Base-by-base conservation (phyloP, 2,888 invertebrate species). In the Meandrusa payeni region DNA sequence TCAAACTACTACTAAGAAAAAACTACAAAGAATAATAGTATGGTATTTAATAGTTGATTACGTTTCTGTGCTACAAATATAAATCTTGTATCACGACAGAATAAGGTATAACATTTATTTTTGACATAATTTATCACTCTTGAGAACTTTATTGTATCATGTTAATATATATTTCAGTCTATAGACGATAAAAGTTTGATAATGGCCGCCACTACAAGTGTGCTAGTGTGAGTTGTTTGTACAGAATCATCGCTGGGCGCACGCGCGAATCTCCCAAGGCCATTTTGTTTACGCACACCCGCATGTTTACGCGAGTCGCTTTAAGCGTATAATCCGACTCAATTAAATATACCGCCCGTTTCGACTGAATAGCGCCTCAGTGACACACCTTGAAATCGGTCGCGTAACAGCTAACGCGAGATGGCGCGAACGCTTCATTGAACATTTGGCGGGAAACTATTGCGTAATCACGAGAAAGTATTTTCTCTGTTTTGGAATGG, bases 361-460 rank as follows among this genome's bases (percentile, higher is more conserved):
- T 55, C 54, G 45, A 58, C 59, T 59, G 51, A 52, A 40, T 53
- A 48, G 40, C 50, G 54, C 50, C 59, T 57, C 5, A 10, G 3
- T 48, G 48, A 51, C 72, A 60, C 54, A n/a, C 7, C 22, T 59
- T 55, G 50, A 54, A 80, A 69, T 68, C 59, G 48, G 71, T 60
- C 65, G 70, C 51, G 58, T 72, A 62, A 64, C 64, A 64, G 41
- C 47, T 43, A 46, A 56, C 44, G 61, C 53, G 65, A 76, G 77
- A 80, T 78, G 79, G 81, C 85, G 83, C 73, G 82, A 82, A 67
- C 72, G 70, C 72, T 80, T 55, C 85, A 83, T 83, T 81, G 81
- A 82, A 64, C 48, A 64, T 76, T 77, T 79, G 83, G 83, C 82
- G 82, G 80, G 81, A 81, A 76, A 55, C 52, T 49, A 53, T 81